phyloP scores from a whole-genome alignment of 2,797 vertebrate species.

The Antrozous pallidus region DNA sequence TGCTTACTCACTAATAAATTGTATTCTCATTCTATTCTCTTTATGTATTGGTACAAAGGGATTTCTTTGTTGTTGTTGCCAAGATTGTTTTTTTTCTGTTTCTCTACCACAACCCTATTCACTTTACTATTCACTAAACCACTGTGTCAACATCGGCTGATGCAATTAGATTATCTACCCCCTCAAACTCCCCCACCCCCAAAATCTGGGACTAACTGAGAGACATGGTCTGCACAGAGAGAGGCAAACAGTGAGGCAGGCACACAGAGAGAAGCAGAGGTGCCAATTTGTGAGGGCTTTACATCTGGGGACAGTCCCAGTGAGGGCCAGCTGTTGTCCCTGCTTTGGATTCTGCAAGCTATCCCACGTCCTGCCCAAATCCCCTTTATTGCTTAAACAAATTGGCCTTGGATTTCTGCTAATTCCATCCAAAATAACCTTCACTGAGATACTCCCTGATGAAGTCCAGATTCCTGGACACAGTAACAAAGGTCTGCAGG shows the following conservation, averaged over 20 bases:
- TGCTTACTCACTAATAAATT: background rate
- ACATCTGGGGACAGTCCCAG: background rate
- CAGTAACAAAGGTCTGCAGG: background rate
- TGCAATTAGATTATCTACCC: background rate
- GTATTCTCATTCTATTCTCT: background rate
- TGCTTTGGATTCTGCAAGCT: background rate
- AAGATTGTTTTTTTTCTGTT: background rate
- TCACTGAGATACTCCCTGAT: background rate
- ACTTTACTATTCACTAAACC: background rate
- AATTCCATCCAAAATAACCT: slow-evolving; percentile 32
- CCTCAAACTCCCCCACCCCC: background rate
- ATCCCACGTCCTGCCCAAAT: background rate
- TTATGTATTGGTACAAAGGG: background rate
- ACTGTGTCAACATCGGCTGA: background rate
- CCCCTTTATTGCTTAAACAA: slow-evolving; percentile 14
- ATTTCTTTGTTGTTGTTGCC: background rate
- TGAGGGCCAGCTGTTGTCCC: background rate
- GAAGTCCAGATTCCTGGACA: slow-evolving; percentile 7
- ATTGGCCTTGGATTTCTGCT: slow-evolving; percentile 26
- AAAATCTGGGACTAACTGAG: background rate
- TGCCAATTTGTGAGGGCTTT: background rate
- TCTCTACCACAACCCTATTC: background rate
- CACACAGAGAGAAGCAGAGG: background rate
- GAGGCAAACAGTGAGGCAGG: background rate
- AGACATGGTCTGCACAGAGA: background rate